Percentiles rank a stretch among this genome's conserved stretches.
Conservation (phyloP, 2,113 vertebrate species). For the Ploceus nigricollis region DNA sequence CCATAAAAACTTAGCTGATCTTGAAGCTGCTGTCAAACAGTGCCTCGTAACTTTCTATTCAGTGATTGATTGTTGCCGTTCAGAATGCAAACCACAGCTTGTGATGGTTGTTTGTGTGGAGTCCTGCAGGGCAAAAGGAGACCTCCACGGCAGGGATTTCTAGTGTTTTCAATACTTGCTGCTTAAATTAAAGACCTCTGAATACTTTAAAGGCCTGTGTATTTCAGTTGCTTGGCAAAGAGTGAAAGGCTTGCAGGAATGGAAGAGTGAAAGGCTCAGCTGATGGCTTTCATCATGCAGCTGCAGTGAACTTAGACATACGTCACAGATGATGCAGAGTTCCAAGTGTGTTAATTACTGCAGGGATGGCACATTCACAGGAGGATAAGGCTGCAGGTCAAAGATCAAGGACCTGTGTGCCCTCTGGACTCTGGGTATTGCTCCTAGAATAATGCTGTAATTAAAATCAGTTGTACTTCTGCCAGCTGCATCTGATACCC, state of each 20-base stretch:
- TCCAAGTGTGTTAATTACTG: neutral
- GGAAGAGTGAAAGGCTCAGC: neutral
- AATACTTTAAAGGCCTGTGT: neutral
- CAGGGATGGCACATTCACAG: neutral
- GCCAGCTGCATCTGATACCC: neutral
- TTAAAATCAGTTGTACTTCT: neutral
- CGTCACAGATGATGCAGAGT: neutral
- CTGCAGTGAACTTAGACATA: neutral
- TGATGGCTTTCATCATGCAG: neutral
- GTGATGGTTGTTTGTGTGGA: neutral
- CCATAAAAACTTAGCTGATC: neutral
- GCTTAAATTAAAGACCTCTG: neutral
- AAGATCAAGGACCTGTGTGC: neutral
- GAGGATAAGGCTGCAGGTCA: neutral
- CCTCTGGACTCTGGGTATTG: neutral
- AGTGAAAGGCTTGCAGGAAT: neutral
- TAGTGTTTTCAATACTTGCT: neutral
- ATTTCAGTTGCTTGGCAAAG: conserved; percentile 23
- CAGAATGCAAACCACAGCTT: neutral
- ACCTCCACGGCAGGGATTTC: neutral
- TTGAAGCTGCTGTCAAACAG: neutral
- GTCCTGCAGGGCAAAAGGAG: neutral
- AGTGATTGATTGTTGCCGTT: neutral
- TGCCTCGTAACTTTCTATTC: neutral
- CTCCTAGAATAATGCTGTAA: neutral